Percentiles rank a stretch among this genome's conserved stretches.
These are phyloP conservation scores for Whitmania pigra DNA, from an alignment of 1,140 invertebrate genomes.

Conservation along the genomic window DNA sequence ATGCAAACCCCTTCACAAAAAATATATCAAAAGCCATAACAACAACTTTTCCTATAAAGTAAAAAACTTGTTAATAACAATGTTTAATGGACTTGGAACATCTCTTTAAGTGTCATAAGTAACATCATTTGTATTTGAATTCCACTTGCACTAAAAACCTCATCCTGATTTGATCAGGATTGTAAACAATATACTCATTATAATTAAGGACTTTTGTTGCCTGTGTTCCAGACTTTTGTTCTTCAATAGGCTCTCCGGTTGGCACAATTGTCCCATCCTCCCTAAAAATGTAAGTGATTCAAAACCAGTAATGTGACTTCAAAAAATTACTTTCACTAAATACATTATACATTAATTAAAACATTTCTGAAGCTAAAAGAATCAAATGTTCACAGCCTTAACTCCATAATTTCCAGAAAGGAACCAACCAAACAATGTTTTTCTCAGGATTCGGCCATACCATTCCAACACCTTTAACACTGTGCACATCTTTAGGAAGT, in stretches of 20 bases:
- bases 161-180: slow-evolving; percentile 41
- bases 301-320: slow-evolving; percentile 11
- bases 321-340: background rate
- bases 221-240: slow-evolving; percentile 32
- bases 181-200: slow-evolving; percentile 45
- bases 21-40: no score
- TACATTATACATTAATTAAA: no score
- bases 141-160: slow-evolving; percentile 40
- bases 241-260: slow-evolving; percentile 33
- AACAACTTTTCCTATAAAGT: no score
- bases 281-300: slow-evolving; percentile 30
- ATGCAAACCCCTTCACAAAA: no score
- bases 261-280: slow-evolving; percentile 38
- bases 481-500: background rate
- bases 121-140: slow-evolving; percentile 37
- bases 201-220: slow-evolving; percentile 39
- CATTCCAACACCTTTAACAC: background rate
- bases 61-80: no score
- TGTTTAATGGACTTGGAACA: no score
- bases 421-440: no score
- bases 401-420: no score
- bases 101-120: no score
- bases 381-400: no score
- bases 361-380: no score
- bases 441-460: no score